Percentiles rank a stretch among this genome's conserved stretches.
phyloP scores from a whole-genome alignment of 1,140 invertebrate species.

The Drosophila tropicalis region DNA sequence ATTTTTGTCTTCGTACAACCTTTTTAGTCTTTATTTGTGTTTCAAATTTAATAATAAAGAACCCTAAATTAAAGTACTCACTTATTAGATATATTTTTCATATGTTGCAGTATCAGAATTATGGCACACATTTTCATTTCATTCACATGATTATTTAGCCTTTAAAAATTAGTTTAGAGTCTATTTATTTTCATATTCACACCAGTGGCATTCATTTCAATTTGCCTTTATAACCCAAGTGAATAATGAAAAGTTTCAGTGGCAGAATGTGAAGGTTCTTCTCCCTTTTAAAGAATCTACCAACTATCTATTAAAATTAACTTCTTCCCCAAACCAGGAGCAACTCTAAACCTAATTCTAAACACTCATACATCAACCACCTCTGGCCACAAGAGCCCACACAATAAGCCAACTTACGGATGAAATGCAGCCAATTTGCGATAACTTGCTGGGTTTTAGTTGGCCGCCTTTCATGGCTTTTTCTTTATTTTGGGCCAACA shows the following conservation, averaged over 20 bases:
- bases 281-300: constrained; percentile 1
- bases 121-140: neutral
- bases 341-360: constrained; percentile 10
- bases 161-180: neutral
- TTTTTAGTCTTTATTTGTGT: too few species aligned
- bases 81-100: too few species aligned
- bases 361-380: constrained; percentile 10
- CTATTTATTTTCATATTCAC: constrained; percentile 11
- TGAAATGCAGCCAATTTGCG: constrained; percentile 15
- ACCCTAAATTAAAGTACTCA: too few species aligned
- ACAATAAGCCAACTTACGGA: constrained; percentile 21
- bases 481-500: constrained; percentile 24
- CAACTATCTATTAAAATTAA: constrained; percentile 2
- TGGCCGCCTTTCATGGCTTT: constrained; percentile 24
- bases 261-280: neutral
- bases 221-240: neutral
- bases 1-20: too few species aligned
- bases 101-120: too few species aligned
- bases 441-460: constrained; percentile 31
- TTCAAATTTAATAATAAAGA: too few species aligned
- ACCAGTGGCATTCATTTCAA: neutral
- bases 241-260: neutral
- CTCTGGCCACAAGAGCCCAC: constrained; percentile 6
- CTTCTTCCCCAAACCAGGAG: neutral
- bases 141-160: neutral